Base-by-base conservation (phyloP, 2,888 invertebrate species). In the Periphyllus acericola region DNA sequence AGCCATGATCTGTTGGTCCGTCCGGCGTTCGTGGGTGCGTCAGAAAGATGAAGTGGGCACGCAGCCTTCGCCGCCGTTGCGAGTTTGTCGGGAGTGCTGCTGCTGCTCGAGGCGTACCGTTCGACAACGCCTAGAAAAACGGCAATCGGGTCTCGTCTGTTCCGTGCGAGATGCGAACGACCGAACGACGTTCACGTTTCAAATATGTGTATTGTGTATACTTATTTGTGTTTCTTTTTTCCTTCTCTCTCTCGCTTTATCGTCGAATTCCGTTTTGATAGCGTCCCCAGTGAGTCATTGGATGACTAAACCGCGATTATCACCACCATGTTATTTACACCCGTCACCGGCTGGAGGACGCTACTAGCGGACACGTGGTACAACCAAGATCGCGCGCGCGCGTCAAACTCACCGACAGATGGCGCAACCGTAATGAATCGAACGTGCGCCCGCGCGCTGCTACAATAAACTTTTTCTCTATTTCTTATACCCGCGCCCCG, bases 191-290 rank as follows among this genome's bases (percentile, higher is more conserved):
- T 74, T 74, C 29, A 75, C 25, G 29, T 71, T 75, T 32, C 34
- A 55, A 74, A 71, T n/a, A n/a, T n/a, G n/a, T n/a, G n/a, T n/a
- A n/a, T n/a, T n/a, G n/a, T n/a, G n/a, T n/a, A n/a, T n/a, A n/a
- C n/a, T n/a, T n/a, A n/a, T n/a, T n/a, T 29, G 68, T 34, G 52
- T n/a, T 79, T 34, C 4, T 29, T 32, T 46, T 19, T 21, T 80
- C n/a, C 17, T n/a, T 32, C 21, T 34, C 17, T 68, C 71, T 71
- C 29, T 36, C 36, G 6, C 29, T 82, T 85, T 85, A 78, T 85
- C 84, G 84, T 19, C 46, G 68, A 85, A 85, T 85, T 78, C 84
- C 76, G 68, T 46, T 21, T 68, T 78, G 84, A 85, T 85, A 85
- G 78, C 84, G 76, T 52, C 66, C 6, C 29, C 46, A 40, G 46